Percentiles rank a stretch among this genome's conserved stretches.
Evolutionary conservation across 2,797 vertebrate genomes (phyloP).

Genomic region (Myotis pilosus): DNA sequence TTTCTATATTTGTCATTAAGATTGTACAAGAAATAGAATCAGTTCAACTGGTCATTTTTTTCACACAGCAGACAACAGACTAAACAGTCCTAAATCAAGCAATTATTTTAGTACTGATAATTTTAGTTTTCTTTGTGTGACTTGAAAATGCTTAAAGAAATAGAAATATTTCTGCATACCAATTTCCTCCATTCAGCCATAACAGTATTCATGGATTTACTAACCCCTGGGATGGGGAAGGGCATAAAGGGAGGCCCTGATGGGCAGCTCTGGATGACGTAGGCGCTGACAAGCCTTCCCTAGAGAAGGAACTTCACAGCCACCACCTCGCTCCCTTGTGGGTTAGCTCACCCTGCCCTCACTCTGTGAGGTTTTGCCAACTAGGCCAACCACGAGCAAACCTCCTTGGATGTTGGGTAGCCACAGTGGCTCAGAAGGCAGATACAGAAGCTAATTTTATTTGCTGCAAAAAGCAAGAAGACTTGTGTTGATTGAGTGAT

Average conservation of each 20-base stretch:
- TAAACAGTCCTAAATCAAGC: slow-evolving; percentile 66
- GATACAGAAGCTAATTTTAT: slow-evolving; percentile 18
- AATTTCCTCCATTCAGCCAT: neutral
- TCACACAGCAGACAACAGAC: slow-evolving; percentile 50
- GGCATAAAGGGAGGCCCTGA: neutral
- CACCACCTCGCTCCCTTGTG: slow-evolving; percentile 8
- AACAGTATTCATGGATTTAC: neutral
- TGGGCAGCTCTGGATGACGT: slow-evolving; percentile 10
- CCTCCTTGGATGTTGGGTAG: slow-evolving; percentile 34
- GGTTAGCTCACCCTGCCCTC: neutral
- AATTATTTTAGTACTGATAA: slow-evolving; percentile 71
- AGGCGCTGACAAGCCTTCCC: slow-evolving; percentile 15
- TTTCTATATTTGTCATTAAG: slow-evolving; percentile 40
- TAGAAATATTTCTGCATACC: neutral
- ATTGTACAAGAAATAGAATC: slow-evolving; percentile 15
- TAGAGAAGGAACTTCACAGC: neutral
- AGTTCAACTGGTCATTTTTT: slow-evolving; percentile 44
- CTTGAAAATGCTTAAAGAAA: slow-evolving; percentile 54
- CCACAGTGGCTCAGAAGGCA: fast-evolving
- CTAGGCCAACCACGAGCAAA: slow-evolving; percentile 40
- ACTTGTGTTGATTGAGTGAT: slow-evolving; percentile 16
- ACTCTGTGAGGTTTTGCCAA: slow-evolving; percentile 60
- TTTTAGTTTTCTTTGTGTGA: slow-evolving; percentile 66
- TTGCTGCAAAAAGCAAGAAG: neutral
- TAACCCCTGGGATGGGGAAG: neutral